Evolutionary conservation across 2,797 vertebrate species (phyloP).

Genomic region (Channallabes apus): DNA sequence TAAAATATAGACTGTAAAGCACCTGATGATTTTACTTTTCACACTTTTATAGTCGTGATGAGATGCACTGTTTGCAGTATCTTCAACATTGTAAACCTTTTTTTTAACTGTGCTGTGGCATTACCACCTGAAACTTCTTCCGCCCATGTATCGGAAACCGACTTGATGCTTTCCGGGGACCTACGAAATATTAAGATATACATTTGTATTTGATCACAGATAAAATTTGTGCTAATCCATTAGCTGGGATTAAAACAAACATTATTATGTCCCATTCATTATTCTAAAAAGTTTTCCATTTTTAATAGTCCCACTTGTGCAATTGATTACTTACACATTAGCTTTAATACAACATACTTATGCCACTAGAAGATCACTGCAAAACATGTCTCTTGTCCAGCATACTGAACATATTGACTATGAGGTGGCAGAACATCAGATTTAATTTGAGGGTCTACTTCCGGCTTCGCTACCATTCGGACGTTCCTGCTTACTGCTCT

Average conservation of each 20-base stretch:
- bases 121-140: constrained; percentile 54
- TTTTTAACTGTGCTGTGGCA: constrained; percentile 45
- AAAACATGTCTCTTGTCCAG: neutral
- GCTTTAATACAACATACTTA: neutral
- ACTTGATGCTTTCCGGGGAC: constrained; percentile 46
- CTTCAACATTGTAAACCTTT: neutral
- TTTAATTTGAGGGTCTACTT: neutral
- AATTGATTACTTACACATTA: neutral
- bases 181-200: constrained; percentile 39
- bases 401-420: neutral
- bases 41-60: neutral
- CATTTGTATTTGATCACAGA: constrained; percentile 1
- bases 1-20: neutral
- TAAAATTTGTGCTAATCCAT: neutral
- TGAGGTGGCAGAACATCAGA: neutral
- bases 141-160: constrained; percentile 47
- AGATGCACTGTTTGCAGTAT: constrained; percentile 3
- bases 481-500: too few relatives aligned
- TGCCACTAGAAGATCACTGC: neutral
- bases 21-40: neutral
- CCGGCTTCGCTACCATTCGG: too few relatives aligned
- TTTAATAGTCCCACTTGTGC: constrained; percentile 8
- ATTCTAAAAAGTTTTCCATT: constrained; percentile 24
- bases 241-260: constrained; percentile 2
- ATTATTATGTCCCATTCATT: constrained; percentile 16